Conservation (phyloP, 2,888 invertebrate species). For the Teinopalpus imperialis region DNA sequence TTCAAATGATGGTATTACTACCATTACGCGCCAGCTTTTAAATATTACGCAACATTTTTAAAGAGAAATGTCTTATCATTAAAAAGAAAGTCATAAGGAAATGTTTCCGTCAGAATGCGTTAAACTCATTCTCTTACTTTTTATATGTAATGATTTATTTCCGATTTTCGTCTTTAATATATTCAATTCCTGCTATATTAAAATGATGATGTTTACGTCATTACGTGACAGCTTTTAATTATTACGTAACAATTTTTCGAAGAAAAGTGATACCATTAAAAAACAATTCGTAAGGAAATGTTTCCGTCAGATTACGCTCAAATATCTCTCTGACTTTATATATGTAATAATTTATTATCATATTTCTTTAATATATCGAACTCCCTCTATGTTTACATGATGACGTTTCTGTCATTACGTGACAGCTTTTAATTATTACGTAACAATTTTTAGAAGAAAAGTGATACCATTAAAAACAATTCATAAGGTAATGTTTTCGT, state of each 20-base stretch:
- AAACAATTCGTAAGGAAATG: constrained; percentile 13
- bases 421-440: not conserved
- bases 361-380: too few species aligned
- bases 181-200: too few species aligned
- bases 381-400: too few species aligned
- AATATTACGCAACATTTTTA: not conserved
- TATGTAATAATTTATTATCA: too few species aligned
- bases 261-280: constrained; percentile 17
- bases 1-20: too few species aligned
- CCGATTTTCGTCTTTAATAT: too few species aligned
- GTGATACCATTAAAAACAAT: constrained; percentile 16
- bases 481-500: constrained; percentile 14
- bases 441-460: not conserved
- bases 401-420: not conserved
- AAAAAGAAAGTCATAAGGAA: constrained; percentile 17
- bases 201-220: too few species aligned
- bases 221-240: not conserved
- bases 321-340: too few species aligned
- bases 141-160: too few species aligned
- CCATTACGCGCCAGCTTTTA: not conserved
- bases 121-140: too few species aligned
- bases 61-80: constrained; percentile 8
- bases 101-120: constrained; percentile 15
- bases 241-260: not conserved
- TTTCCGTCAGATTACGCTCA: constrained; percentile 15